Evolutionary conservation across 2,797 vertebrate species (phyloP).

Genomic region (Pachyuromys duprasi): DNA sequence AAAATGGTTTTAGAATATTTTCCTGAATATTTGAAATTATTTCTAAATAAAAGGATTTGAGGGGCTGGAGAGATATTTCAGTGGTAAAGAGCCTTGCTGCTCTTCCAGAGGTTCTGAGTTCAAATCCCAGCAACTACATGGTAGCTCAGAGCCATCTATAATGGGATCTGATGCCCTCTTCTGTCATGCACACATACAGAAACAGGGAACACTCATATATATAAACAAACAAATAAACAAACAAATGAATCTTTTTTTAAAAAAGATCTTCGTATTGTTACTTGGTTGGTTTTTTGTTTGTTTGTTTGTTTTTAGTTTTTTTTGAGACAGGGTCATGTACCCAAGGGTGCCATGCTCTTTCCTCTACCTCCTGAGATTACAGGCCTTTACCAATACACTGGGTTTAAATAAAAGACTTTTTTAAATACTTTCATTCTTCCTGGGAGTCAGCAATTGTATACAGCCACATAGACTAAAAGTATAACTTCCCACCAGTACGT

Average conservation of each 20-base stretch:
- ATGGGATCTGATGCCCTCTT: not conserved
- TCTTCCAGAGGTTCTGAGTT: not conserved
- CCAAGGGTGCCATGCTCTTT: not conserved
- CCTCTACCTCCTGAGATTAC: not conserved
- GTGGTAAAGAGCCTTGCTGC: not conserved
- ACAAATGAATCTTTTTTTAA: too few relatives aligned
- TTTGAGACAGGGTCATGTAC: not conserved
- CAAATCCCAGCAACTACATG: not conserved
- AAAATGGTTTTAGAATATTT: slow-evolving; percentile 1
- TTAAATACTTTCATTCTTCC: not conserved
- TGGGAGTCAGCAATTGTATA: not conserved
- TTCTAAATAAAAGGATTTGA: slow-evolving; percentile 41
- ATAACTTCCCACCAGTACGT: not conserved
- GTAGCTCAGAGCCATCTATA: not conserved
- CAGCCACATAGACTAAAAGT: not conserved
- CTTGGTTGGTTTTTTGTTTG: not conserved
- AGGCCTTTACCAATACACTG: not conserved
- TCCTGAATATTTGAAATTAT: slow-evolving; percentile 49
- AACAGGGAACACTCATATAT: not conserved
- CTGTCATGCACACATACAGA: not conserved
- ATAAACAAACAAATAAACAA: not conserved
- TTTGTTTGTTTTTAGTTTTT: not conserved
- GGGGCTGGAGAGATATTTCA: not conserved
- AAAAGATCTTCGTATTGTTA: not conserved
- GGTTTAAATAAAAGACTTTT: not conserved